A percentile compares a stretch with the other conserved stretches of the same genome.
Evolutionary conservation across 2,797 vertebrate genomes (phyloP).

Genomic region (Spheniscus humboldti): DNA sequence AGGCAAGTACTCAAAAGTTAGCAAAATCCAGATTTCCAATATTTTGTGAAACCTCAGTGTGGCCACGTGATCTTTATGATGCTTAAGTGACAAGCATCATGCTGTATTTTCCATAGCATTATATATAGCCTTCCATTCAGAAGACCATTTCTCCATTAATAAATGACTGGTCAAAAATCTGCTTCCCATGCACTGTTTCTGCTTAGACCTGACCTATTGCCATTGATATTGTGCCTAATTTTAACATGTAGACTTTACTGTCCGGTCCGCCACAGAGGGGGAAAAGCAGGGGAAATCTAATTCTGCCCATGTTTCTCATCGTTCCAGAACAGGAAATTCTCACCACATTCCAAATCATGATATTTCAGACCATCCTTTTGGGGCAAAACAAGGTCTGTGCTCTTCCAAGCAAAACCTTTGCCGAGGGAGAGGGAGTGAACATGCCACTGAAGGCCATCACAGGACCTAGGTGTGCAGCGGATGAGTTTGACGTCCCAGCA

Average conservation of each 20-base stretch:
- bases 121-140: not conserved
- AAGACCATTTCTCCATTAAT: not conserved
- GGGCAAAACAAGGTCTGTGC: not conserved
- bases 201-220: not conserved
- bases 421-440: not conserved
- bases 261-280: too few relatives aligned
- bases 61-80: rapidly evolving
- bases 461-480: not conserved
- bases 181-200: not conserved
- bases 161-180: not conserved
- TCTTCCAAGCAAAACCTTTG: not conserved
- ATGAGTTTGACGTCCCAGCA: not conserved
- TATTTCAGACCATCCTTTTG: not conserved
- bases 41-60: not conserved
- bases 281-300: not conserved
- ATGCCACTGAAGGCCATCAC: rapidly evolving
- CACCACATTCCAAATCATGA: not conserved
- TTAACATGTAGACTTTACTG: not conserved
- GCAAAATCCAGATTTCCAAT: not conserved
- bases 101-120: not conserved
- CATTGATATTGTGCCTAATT: not conserved
- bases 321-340: not conserved
- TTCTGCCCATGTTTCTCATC: not conserved
- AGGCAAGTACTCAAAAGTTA: not conserved
- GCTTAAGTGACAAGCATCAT: not conserved